These are phyloP conservation scores for Antrozous pallidus DNA, from an alignment of 2,797 vertebrate genomes.

Conservation along the genomic window DNA sequence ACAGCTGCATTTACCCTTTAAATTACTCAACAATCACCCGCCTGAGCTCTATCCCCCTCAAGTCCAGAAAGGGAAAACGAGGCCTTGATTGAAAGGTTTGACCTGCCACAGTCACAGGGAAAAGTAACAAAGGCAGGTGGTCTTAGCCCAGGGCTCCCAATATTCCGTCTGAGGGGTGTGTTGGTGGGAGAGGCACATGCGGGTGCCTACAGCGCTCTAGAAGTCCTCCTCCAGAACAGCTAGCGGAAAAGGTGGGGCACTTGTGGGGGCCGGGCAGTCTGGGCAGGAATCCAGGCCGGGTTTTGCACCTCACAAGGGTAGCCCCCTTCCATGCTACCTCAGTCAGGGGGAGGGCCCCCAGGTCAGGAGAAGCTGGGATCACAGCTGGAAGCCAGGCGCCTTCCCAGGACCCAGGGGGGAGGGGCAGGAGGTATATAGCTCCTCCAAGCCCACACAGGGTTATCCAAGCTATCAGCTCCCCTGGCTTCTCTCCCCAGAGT, in stretches of 20 bases:
- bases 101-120: neutral
- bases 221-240: neutral
- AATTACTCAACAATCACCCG: neutral
- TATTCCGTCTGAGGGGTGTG: neutral
- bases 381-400: conserved; percentile 71
- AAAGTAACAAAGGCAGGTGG: neutral
- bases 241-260: neutral
- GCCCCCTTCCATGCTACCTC: conserved; percentile 41
- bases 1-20: neutral
- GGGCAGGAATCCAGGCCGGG: conserved; percentile 66
- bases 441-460: neutral
- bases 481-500: neutral
- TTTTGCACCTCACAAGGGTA: conserved; percentile 66
- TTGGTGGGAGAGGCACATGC: neutral
- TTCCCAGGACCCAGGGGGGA: neutral
- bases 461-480: neutral
- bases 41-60: neutral
- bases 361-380: conserved; percentile 34
- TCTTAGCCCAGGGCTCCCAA: neutral
- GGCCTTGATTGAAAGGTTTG: neutral
- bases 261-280: neutral
- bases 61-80: conserved; percentile 28
- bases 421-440: neutral
- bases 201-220: neutral
- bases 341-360: conserved; percentile 47